Evolutionary conservation across 2,888 invertebrate species (phyloP).

Genomic region (Alcis repandata): DNA sequence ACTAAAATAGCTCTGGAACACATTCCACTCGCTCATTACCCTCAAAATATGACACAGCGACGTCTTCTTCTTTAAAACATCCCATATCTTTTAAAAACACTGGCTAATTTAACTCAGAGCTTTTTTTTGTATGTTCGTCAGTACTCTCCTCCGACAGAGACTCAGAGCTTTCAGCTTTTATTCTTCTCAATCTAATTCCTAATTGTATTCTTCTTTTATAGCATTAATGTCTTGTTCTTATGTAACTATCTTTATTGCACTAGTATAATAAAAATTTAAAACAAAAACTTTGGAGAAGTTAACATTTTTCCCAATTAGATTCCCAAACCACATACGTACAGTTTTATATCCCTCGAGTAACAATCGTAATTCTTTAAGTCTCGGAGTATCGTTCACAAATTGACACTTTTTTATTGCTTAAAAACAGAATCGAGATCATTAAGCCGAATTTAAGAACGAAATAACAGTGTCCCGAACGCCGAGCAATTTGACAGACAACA

Average conservation of each 20-base stretch:
- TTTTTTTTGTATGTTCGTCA: too few relatives aligned
- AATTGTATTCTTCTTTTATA: background rate
- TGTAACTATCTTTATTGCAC: background rate
- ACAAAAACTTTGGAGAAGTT: background rate
- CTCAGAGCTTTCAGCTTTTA: too few relatives aligned
- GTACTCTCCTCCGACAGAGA: too few relatives aligned
- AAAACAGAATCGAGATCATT: conserved; percentile 60
- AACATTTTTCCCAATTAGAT: conserved; percentile 50
- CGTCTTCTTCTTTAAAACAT: conserved; percentile 11
- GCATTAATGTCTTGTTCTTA: background rate
- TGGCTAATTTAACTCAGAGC: conserved; percentile 17
- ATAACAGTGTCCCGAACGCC: conserved; percentile 53
- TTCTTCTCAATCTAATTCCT: background rate
- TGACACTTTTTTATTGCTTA: conserved; percentile 68
- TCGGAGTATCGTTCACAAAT: conserved; percentile 65
- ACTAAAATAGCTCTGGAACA: conserved; percentile 52
- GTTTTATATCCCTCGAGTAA: conserved; percentile 48
- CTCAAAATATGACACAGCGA: conserved; percentile 39
- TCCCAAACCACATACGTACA: conserved; percentile 33
- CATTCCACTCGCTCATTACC: conserved; percentile 51
- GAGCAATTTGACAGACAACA: conserved; percentile 64
- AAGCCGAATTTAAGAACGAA: conserved; percentile 65
- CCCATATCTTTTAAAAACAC: background rate
- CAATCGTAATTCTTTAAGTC: conserved; percentile 57
- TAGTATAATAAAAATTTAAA: background rate